Evolutionary conservation across 1,140 invertebrate species (phyloP).

Genomic region (Drosophila sulfurigaster): DNA sequence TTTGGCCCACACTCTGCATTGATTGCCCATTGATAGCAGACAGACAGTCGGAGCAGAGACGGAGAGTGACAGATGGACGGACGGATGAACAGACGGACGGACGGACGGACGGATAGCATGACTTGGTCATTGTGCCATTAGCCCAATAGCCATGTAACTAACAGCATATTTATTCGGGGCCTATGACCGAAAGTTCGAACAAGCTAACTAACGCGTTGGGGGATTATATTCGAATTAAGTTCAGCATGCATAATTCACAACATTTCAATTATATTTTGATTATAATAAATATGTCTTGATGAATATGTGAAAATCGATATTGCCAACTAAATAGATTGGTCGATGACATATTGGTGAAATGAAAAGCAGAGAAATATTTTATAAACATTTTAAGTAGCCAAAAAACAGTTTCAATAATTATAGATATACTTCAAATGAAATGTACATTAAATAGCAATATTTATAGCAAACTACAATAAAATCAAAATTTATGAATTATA

Average conservation of each 20-base stretch:
- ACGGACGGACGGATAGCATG: conserved; percentile 15
- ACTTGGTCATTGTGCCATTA: conserved; percentile 37
- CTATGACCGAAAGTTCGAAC: conserved; percentile 15
- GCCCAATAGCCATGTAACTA: conserved; percentile 18
- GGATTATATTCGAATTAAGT: conserved; percentile 7
- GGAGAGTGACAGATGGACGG: background rate
- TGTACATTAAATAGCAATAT: too few relatives aligned
- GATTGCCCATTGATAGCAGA: conserved; percentile 63
- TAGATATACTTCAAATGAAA: too few relatives aligned
- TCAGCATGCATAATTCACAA: background rate
- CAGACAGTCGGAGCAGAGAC: conserved; percentile 8
- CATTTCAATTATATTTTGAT: background rate
- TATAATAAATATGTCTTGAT: background rate
- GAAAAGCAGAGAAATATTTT: too few relatives aligned
- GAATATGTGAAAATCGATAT: background rate
- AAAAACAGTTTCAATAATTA: too few relatives aligned
- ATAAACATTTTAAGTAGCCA: too few relatives aligned
- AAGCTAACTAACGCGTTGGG: background rate
- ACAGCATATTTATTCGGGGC: conserved; percentile 1
- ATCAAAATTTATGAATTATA: too few relatives aligned
- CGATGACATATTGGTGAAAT: too few relatives aligned
- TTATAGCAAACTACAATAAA: too few relatives aligned
- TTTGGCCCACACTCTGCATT: conserved; percentile 17
- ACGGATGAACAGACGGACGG: background rate
- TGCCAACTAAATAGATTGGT: background rate